Evolutionary conservation across 2,113 vertebrate genomes (phyloP).

Genomic region (Lampris incognitus): DNA sequence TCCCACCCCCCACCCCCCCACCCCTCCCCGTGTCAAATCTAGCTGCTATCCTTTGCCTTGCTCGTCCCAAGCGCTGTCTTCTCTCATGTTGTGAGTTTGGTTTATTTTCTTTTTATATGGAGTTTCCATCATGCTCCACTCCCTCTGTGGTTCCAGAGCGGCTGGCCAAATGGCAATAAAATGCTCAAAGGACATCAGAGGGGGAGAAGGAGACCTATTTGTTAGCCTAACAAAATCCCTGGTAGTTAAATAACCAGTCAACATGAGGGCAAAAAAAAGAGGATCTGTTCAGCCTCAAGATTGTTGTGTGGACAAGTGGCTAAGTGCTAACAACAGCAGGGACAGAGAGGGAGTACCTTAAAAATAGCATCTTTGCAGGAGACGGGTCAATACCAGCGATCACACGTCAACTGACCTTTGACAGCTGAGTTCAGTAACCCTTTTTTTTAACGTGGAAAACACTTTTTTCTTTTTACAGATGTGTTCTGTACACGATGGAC

Average conservation of each 20-base stretch:
- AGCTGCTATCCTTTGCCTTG: slow-evolving; percentile 49
- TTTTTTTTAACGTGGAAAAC: slow-evolving; percentile 22
- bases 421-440: slow-evolving; percentile 8
- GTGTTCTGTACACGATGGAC: slow-evolving; percentile 8
- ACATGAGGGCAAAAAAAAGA: slow-evolving; percentile 24
- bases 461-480: neutral
- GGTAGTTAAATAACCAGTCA: slow-evolving; percentile 55
- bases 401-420: slow-evolving; percentile 18
- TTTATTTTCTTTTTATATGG: slow-evolving; percentile 74
- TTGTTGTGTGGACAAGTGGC: slow-evolving; percentile 50
- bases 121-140: slow-evolving; percentile 78
- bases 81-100: slow-evolving; percentile 55
- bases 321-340: slow-evolving; percentile 4
- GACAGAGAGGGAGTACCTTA: slow-evolving; percentile 4
- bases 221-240: slow-evolving; percentile 62
- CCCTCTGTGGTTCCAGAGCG: slow-evolving; percentile 76
- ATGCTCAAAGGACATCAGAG: slow-evolving; percentile 76
- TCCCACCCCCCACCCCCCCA: neutral
- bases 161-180: slow-evolving; percentile 79
- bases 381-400: slow-evolving; percentile 1
- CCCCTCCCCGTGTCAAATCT: slow-evolving; percentile 38
- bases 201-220: slow-evolving; percentile 67
- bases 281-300: slow-evolving; percentile 8
- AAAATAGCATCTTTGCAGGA: slow-evolving; percentile 6
- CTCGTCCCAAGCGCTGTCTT: slow-evolving; percentile 23